These are phyloP conservation scores for Hyalella azteca DNA, from an alignment of 2,888 invertebrate species.

Conservation along the genomic window DNA sequence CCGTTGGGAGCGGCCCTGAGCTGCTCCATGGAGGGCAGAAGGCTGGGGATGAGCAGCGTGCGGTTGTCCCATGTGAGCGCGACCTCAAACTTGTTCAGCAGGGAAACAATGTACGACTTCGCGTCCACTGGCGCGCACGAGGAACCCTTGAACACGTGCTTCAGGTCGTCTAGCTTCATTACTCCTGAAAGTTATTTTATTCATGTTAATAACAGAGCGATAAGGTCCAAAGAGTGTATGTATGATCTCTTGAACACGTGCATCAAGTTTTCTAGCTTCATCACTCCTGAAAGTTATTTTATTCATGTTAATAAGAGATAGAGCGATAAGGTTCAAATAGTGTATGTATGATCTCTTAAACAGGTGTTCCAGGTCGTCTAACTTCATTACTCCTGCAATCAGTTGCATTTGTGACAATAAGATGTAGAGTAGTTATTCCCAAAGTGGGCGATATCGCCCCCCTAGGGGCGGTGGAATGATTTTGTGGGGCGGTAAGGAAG, in stretches of 20 bases:
- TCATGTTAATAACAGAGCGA: not conserved
- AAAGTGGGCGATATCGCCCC: too few relatives aligned
- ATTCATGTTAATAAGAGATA: not conserved
- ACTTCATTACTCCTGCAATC: conserved; percentile 83
- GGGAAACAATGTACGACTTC: conserved; percentile 82
- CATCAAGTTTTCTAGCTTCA: conserved; percentile 90
- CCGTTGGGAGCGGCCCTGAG: conserved; percentile 65
- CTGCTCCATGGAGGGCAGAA: conserved; percentile 80
- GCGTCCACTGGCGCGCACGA: conserved; percentile 75
- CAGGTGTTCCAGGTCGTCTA: conserved; percentile 88
- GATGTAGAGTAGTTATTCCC: too few relatives aligned
- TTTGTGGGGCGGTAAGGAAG: too few relatives aligned
- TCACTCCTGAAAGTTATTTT: conserved; percentile 71
- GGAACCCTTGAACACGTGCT: conserved; percentile 89
- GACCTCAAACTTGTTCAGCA: conserved; percentile 96
- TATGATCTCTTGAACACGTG: conserved; percentile 93
- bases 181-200: conserved; percentile 68
- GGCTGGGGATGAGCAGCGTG: conserved; percentile 86
- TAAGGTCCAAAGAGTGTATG: conserved; percentile 7
- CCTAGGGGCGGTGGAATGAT: too few relatives aligned
- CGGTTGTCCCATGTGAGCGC: conserved; percentile 95
- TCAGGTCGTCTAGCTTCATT: conserved; percentile 91
- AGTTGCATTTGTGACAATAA: too few relatives aligned
- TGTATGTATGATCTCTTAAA: conserved; percentile 96
- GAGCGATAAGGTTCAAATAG: conserved; percentile 25